Conservation (phyloP, 2,797 vertebrate species). For the Lepus townsendii region DNA sequence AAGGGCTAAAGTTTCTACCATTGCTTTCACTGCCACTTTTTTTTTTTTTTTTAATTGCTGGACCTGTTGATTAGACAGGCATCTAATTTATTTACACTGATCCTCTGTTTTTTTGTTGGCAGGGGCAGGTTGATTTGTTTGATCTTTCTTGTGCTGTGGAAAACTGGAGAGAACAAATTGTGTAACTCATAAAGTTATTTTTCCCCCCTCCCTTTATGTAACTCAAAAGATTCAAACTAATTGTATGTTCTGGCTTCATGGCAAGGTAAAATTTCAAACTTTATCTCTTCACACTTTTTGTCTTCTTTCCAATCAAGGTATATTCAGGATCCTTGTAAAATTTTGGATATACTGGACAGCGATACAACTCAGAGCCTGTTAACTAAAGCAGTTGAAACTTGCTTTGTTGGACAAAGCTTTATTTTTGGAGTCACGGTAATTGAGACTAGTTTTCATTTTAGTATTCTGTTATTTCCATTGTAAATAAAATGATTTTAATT, state of each 20-base stretch:
- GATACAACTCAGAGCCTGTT: constrained; percentile 86
- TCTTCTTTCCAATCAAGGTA: constrained; percentile 83
- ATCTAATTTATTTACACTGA: constrained; percentile 13
- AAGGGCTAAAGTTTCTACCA: not conserved
- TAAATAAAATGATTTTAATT: constrained; percentile 63
- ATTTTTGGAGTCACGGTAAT: constrained; percentile 96
- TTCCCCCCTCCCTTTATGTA: not conserved
- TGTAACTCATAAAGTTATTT: not conserved
- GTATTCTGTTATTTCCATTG: constrained; percentile 65
- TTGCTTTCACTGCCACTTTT: not conserved
- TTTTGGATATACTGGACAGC: constrained; percentile 78
- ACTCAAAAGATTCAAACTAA: constrained; percentile 22
- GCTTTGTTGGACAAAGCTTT: constrained; percentile 95
- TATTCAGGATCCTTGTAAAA: constrained; percentile 86
- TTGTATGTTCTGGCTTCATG: not conserved
- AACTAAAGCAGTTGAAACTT: constrained; percentile 92
- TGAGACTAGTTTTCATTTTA: constrained; percentile 47
- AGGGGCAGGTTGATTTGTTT: not conserved
- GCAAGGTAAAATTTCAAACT: constrained; percentile 58
- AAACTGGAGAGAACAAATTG: constrained; percentile 46
- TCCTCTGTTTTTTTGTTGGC: not conserved
- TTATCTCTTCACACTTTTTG: constrained; percentile 51
- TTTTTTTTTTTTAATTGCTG: not conserved
- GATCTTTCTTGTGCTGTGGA: not conserved
- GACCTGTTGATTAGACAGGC: not conserved